Conservation (phyloP, 2,113 vertebrate species). For the Felis chaus region DNA sequence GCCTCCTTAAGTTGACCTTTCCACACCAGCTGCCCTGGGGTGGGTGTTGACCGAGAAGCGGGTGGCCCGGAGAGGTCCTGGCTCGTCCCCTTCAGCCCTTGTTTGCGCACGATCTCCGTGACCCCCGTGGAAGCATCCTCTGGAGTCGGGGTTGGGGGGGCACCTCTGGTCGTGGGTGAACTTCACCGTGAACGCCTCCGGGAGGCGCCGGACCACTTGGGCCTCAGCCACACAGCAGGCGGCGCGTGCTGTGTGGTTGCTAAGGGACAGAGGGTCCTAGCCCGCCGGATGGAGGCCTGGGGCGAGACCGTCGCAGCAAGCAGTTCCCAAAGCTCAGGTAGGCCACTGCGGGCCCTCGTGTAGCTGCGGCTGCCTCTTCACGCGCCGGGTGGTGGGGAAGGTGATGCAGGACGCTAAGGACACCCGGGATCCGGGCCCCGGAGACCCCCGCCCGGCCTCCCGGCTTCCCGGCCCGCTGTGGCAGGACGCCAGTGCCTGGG, state of each 20-base stretch:
- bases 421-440: too few species aligned
- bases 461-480: background rate
- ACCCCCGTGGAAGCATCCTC: background rate
- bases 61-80: too few species aligned
- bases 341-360: too few species aligned
- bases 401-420: background rate
- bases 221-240: background rate
- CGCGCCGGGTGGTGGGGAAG: background rate
- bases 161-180: background rate
- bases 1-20: background rate
- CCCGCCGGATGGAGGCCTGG: background rate
- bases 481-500: too few species aligned
- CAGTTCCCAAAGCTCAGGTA: too few species aligned
- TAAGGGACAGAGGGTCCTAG: background rate
- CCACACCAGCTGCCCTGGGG: accelerated
- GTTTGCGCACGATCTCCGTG: background rate
- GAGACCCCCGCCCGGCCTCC: background rate
- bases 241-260: background rate
- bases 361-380: background rate
- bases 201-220: background rate
- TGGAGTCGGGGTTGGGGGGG: background rate
- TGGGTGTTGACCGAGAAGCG: too few species aligned
- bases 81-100: background rate
- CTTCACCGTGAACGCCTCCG: background rate
- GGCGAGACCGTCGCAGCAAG: background rate